phyloP scores from a whole-genome alignment of 2,113 vertebrate genomes.

The Boulengeromyrus knoepffleri region DNA sequence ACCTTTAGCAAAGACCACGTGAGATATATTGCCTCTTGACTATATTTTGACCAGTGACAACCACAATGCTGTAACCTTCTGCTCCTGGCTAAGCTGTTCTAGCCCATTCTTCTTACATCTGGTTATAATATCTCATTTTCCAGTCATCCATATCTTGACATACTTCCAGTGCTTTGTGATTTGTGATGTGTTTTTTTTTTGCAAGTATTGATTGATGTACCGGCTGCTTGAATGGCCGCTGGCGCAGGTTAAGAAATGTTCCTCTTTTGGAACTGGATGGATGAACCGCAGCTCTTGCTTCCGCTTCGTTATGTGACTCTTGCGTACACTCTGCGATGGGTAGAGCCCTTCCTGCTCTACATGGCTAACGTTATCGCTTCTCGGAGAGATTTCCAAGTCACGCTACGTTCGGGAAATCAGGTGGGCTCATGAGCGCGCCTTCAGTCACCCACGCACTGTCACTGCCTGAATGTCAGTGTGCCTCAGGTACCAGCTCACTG shows the following conservation, averaged over 20 bases:
- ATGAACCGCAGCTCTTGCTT: neutral
- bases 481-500: neutral
- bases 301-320: neutral
- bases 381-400: neutral
- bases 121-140: neutral
- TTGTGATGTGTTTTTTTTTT: neutral
- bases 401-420: neutral
- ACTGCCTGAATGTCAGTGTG: neutral
- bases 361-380: neutral
- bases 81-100: neutral
- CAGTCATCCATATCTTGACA: neutral
- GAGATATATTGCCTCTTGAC: neutral
- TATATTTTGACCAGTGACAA: neutral
- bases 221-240: neutral
- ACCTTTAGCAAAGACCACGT: neutral
- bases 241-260: neutral
- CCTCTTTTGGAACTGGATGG: neutral
- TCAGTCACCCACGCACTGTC: neutral
- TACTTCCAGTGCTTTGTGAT: neutral
- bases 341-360: neutral
- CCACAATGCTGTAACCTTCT: neutral
- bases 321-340: neutral
- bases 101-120: neutral
- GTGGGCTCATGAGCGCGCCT: neutral
- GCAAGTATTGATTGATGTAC: neutral